Evolutionary conservation across 2,797 vertebrate species (phyloP), one percentile per base, ranked within the genome.

Genomic region (Selene dorsalis): DNA sequence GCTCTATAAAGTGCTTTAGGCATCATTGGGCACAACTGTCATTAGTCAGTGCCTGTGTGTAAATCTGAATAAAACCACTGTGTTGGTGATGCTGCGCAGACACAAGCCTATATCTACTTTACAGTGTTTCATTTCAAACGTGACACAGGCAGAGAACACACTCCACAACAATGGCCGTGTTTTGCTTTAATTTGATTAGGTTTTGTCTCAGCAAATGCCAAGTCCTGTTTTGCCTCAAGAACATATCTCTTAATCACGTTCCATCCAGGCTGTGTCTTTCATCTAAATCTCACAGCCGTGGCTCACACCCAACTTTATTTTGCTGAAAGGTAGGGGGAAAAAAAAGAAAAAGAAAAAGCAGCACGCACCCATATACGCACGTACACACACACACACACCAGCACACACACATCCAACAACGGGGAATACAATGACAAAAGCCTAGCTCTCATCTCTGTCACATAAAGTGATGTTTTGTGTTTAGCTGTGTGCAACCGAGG

Each of bases 151-250:
- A 16, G 72, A 78, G 85, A 91, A 90, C 84, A 88, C 90, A 84
- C 89, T 90, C 89, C 85, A 88, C 91, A 91, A 93, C 89, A 93
- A 94, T 94, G 91, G 90, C 90, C 87, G 7, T 88, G 92, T 92
- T 95, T 94, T 92, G 93, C 94, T 94, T 94, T 95, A 94, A 95
- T 95, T 94, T 94, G 92, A 95, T 95, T 95, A 94, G 87, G 88
- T 93, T 94, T 94, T 91, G 90, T 95, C 94, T 95, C 91, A 87
- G 90, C 90, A 87, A 93, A 94, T 88, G 94, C 92, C 93, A 94
- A 94, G 91, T 94, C 90, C 93, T 94, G 93, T 93, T 95, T 94
- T 87, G 92, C 94, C 94, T 94, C 90, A 89, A 94, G 94, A 95
- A 94, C 91, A 89, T 91, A 92, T 93, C 88, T 93, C 94, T 95